Percentiles rank a stretch among this genome's conserved stretches.
These are phyloP conservation scores for Eulemur rufifrons DNA, from an alignment of 2,113 vertebrate genomes.

Conservation along the genomic window DNA sequence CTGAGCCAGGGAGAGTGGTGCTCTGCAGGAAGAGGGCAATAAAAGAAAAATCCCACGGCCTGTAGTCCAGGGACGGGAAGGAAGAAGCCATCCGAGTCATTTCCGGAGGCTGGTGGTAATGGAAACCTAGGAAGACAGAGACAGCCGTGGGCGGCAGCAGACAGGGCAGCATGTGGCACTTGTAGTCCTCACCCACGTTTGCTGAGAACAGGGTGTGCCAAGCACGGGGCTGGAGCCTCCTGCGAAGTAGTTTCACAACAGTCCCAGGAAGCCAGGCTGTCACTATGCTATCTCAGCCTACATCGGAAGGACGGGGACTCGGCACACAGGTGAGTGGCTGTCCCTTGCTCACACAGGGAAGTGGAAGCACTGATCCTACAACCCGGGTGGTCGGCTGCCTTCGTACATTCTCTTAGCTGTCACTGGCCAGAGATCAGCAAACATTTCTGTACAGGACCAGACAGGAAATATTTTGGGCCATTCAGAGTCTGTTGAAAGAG, in stretches of 20 bases:
- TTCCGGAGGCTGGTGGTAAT: not conserved
- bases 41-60: not conserved
- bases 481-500: not conserved
- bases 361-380: too few relatives aligned
- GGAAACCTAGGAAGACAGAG: not conserved
- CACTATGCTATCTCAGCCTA: too few relatives aligned
- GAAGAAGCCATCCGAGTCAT: not conserved
- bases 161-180: not conserved
- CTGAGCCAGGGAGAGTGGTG: not conserved
- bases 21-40: not conserved
- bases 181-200: not conserved
- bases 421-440: not conserved
- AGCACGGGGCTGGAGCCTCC: not conserved
- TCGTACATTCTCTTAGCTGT: not conserved
- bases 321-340: fast-evolving
- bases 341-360: not conserved
- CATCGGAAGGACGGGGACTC: not conserved
- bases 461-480: not conserved
- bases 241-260: not conserved
- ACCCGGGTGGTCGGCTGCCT: fast-evolving
- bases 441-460: not conserved
- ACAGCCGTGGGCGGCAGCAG: fast-evolving
- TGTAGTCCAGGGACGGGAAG: not conserved
- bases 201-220: fast-evolving
- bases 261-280: not conserved